Conservation (phyloP, 2,888 invertebrate species). For the Pandemis corylana region DNA sequence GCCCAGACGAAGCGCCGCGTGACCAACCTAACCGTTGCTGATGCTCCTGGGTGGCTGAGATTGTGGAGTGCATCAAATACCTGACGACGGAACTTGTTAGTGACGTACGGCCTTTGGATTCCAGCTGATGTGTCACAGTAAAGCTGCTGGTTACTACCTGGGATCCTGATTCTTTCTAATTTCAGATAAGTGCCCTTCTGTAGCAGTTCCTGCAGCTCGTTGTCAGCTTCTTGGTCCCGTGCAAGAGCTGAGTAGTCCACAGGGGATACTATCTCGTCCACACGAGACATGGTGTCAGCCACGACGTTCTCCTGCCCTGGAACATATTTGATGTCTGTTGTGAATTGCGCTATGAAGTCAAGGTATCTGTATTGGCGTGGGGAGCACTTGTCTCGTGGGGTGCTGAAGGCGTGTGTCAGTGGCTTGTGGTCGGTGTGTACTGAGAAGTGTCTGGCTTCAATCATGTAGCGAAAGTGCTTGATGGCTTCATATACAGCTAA, state of each 20-base stretch:
- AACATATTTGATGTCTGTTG: constrained; percentile 37
- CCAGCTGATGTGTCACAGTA: too few species aligned
- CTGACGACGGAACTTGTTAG: too few species aligned
- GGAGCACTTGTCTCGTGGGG: constrained; percentile 44
- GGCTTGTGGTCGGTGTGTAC: constrained; percentile 45
- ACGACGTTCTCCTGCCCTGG: constrained; percentile 37
- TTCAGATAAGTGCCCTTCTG: background rate
- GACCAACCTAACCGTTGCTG: too few species aligned
- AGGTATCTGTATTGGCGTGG: constrained; percentile 42
- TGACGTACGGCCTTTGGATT: too few species aligned
- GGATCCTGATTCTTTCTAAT: too few species aligned
- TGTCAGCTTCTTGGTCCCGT: constrained; percentile 21
- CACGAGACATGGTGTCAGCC: constrained; percentile 49
- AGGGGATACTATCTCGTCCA: constrained; percentile 43
- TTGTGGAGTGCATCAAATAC: too few species aligned
- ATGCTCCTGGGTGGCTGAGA: too few species aligned
- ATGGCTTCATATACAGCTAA: constrained; percentile 59
- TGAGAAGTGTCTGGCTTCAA: constrained; percentile 56
- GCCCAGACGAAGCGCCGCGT: too few species aligned
- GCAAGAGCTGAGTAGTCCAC: constrained; percentile 23
- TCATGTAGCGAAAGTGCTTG: constrained; percentile 56
- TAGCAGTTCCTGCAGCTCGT: background rate
- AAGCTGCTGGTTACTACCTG: too few species aligned
- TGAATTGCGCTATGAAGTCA: constrained; percentile 45
- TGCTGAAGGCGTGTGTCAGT: constrained; percentile 53